phyloP scores from a whole-genome alignment of 1,140 invertebrate species.

The Drosophila lini region DNA sequence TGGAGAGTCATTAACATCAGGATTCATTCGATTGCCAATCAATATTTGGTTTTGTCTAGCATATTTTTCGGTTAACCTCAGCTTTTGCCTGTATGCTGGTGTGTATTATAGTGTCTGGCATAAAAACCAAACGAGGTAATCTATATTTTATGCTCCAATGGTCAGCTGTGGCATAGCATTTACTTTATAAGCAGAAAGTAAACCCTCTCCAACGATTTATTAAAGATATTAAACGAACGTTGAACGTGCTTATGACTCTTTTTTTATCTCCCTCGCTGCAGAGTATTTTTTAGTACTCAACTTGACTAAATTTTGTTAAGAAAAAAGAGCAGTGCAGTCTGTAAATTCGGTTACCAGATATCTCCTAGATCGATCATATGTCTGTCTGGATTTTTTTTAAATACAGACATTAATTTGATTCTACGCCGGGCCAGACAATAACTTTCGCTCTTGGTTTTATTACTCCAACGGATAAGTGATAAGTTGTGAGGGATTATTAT shows the following conservation, averaged over 20 bases:
- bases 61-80: constrained; percentile 33
- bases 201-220: constrained; percentile 3
- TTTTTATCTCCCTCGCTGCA: constrained; percentile 16
- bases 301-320: background rate
- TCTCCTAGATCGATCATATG: constrained; percentile 10
- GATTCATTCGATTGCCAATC: constrained; percentile 39
- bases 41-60: constrained; percentile 52
- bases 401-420: constrained; percentile 12
- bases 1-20: constrained; percentile 47
- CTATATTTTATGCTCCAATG: constrained; percentile 30
- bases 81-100: background rate
- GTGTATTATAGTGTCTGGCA: constrained; percentile 15
- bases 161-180: constrained; percentile 41
- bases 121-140: constrained; percentile 30
- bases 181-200: constrained; percentile 52
- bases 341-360: background rate
- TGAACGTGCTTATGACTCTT: constrained; percentile 22
- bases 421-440: background rate
- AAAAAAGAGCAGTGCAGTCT: background rate
- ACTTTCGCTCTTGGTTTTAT: constrained; percentile 41
- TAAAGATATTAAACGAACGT: constrained; percentile 35
- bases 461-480: constrained; percentile 23
- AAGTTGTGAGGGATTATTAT: constrained; percentile 19
- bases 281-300: background rate
- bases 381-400: constrained; percentile 10